phyloP scores from a whole-genome alignment of 2,113 vertebrate genomes.

The Acanthochromis polyacanthus region DNA sequence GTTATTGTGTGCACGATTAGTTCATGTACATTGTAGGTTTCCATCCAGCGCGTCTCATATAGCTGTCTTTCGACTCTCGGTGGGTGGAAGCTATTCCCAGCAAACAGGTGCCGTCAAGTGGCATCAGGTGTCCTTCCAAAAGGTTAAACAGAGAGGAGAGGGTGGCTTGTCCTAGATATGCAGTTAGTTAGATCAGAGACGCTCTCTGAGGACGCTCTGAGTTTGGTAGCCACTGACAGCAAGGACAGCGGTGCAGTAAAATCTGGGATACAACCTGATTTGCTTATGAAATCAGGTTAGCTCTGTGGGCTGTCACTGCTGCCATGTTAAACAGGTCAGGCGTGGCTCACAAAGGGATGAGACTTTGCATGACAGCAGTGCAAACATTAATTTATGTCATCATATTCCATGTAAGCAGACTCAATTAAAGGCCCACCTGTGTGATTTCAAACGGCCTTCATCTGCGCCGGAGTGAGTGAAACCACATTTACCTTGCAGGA shows the following conservation, averaged over 20 bases:
- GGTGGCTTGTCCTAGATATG: constrained; percentile 68
- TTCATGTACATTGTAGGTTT: constrained; percentile 39
- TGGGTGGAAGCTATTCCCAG: constrained; percentile 53
- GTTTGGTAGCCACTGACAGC: constrained; percentile 47
- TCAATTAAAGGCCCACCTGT: neutral
- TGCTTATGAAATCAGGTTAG: constrained; percentile 74
- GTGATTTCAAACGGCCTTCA: neutral
- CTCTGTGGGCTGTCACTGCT: constrained; percentile 33
- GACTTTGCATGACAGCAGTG: neutral
- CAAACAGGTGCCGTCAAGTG: constrained; percentile 67
- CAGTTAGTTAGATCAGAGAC: constrained; percentile 52
- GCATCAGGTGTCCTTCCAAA: constrained; percentile 73
- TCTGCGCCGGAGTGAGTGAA: constrained; percentile 1
- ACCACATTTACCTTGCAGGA: constrained; percentile 16
- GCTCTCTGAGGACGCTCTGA: constrained; percentile 60
- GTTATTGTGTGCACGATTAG: constrained; percentile 58
- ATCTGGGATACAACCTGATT: constrained; percentile 72
- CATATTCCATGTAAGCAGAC: neutral
- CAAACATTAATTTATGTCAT: constrained; percentile 14
- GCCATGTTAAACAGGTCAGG: constrained; percentile 54
- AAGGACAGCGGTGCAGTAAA: constrained; percentile 33
- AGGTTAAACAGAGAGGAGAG: constrained; percentile 49
- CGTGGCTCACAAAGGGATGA: constrained; percentile 1
- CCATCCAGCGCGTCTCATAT: constrained; percentile 34
- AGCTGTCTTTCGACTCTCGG: constrained; percentile 33